Evolutionary conservation across 2,888 invertebrate species (phyloP), one percentile per base, ranked within the genome.

Genomic region (Nasonovia ribisnigri): DNA sequence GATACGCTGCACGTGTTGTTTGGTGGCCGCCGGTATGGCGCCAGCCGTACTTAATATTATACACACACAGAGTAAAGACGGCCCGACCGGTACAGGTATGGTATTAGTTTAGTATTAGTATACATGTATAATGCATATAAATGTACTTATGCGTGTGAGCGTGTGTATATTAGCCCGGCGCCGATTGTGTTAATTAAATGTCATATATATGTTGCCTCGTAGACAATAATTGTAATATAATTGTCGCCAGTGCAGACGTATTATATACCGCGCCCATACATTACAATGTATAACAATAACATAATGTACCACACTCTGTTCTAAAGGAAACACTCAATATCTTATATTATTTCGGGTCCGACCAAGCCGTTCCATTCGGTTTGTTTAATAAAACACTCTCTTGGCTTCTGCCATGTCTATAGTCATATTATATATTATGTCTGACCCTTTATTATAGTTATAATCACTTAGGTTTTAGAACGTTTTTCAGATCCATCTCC

Each of bases 141-240:
- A 77, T 36, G 77, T 20, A 36, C 36, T 2, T 67, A 67, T 36
- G 36, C 36, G 77, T 77, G 77, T 36, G 77, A 16, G 77, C 36
- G 77, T 36, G n/a, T n/a, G 77, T 77, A 36, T 77, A 77, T 77
- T 77, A 20, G 36, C 77, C 77, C 77, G 77, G 77, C 77, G 77
- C 77, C 77, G 77, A 77, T 77, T 77, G 77, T 77, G 77, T 77
- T 77, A 77, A 77, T 77, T 77, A 77, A 77, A 77, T 77, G 77
- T 77, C 77, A 77, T 77, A 77, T 77, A 77, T 20, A 77, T 77
- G 77, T 77, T 77, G 77, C 36, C 36, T 24, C 77, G 77, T 36
- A 77, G 77, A 77, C 77, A 77, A 77, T 36, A 77, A 77, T 77
- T 36, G 77, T 77, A 77, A 77, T 77, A 77, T 77, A 77, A 77